These are phyloP conservation scores for Drosophila nebulosa DNA, from an alignment of 1,140 invertebrate genomes.

Conservation along the genomic window DNA sequence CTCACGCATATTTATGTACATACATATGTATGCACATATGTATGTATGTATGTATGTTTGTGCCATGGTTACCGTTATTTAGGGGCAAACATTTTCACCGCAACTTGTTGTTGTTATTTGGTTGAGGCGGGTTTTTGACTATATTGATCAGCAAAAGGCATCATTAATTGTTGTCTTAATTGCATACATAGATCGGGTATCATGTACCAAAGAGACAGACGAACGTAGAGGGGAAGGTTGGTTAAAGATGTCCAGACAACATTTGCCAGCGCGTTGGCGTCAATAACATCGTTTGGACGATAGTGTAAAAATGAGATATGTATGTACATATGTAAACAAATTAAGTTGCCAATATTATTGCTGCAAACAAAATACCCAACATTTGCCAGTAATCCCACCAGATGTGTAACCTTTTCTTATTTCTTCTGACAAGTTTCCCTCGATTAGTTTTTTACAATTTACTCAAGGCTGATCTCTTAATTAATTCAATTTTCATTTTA, in stretches of 20 bases:
- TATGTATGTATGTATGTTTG: background rate
- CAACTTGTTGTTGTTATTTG: slow-evolving; percentile 8
- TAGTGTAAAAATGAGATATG: background rate
- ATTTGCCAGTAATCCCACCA: background rate
- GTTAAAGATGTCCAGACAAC: background rate
- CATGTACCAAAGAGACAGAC: background rate
- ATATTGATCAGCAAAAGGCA: background rate
- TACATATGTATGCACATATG: background rate
- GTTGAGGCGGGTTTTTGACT: background rate
- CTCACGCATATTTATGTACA: background rate
- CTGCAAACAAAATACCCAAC: too few species aligned
- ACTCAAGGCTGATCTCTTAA: background rate
- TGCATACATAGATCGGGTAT: background rate
- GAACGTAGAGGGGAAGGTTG: background rate
- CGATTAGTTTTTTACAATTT: background rate
- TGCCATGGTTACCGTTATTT: slow-evolving; percentile 12
- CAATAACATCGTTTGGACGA: background rate
- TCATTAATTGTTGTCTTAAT: slow-evolving; percentile 11
- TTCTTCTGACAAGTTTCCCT: too few species aligned
- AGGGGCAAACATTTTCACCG: slow-evolving; percentile 6
- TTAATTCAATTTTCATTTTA: background rate
- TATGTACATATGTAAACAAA: too few species aligned
- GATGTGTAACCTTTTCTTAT: too few species aligned
- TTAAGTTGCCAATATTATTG: background rate
- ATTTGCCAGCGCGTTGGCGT: background rate